Evolutionary conservation across 2,888 invertebrate species (phyloP).

Genomic region (Drosophila incognita): DNA sequence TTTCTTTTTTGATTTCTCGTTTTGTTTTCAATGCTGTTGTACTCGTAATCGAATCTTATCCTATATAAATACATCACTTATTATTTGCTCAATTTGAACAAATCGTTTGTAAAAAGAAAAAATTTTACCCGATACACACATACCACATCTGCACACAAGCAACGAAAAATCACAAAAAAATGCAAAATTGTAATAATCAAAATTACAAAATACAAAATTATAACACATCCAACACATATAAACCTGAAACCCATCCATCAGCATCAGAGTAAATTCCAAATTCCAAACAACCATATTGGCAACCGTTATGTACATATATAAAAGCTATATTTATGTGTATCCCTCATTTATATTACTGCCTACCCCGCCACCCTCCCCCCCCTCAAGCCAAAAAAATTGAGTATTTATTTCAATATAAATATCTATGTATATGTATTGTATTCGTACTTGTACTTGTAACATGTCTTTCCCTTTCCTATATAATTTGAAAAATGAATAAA

Average conservation of each 20-base stretch:
- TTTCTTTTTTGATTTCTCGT: conserved; percentile 41
- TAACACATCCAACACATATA: conserved; percentile 15
- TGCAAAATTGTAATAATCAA: neutral
- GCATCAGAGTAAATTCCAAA: conserved; percentile 43
- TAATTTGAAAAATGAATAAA: conserved; percentile 55
- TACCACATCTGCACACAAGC: conserved; percentile 25
- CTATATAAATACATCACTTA: conserved; percentile 6
- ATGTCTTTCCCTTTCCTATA: conserved; percentile 47
- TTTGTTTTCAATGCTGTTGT: conserved; percentile 73
- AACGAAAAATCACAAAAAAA: conserved; percentile 24
- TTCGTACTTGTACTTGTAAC: conserved; percentile 49
- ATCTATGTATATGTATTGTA: conserved; percentile 42
- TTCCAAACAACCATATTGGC: conserved; percentile 32
- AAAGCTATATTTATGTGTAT: conserved; percentile 47
- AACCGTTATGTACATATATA: conserved; percentile 42
- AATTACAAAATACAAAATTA: neutral
- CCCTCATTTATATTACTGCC: conserved; percentile 13
- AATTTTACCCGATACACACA: conserved; percentile 27
- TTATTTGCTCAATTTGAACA: conserved; percentile 9
- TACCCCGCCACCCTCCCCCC: neutral
- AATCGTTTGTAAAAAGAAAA: conserved; percentile 43
- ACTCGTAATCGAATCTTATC: conserved; percentile 27
- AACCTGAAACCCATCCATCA: conserved; percentile 27
- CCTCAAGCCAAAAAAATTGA: conserved; percentile 2
- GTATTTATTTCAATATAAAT: conserved; percentile 25